Conservation (phyloP, 2,797 vertebrate genomes). For the Pachyuromys duprasi region DNA sequence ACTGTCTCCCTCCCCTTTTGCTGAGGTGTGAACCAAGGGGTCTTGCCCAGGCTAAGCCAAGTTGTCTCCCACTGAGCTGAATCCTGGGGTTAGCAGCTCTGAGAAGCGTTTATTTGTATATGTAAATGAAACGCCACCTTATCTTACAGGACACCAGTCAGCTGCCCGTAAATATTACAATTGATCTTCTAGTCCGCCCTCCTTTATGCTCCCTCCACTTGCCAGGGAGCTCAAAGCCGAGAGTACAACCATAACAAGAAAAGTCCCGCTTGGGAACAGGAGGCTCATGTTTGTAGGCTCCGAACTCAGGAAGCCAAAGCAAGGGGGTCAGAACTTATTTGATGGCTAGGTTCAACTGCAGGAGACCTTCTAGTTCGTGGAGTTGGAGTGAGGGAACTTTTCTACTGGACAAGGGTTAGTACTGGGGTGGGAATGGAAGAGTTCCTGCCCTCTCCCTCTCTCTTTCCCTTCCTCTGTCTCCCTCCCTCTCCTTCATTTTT, state of each 20-base stretch:
- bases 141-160: not conserved
- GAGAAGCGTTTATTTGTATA: not conserved
- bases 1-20: no score
- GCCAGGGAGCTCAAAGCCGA: not conserved
- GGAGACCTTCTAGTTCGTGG: not conserved
- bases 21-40: not conserved
- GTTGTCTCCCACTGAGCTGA: not conserved
- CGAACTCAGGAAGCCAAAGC: not conserved
- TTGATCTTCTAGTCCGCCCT: not conserved
- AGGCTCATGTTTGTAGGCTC: not conserved
- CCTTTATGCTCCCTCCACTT: constrained; percentile 1
- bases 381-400: not conserved
- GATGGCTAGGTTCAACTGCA: not conserved
- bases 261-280: not conserved
- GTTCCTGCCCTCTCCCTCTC: not conserved
- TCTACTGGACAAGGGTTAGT: not conserved
- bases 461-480: no score
- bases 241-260: not conserved
- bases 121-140: not conserved
- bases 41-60: not conserved
- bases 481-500: no score
- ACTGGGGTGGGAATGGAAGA: not conserved
- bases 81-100: not conserved
- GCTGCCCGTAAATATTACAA: not conserved
- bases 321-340: not conserved